Conservation (phyloP, 2,113 vertebrate genomes). For the Otis tarda region DNA sequence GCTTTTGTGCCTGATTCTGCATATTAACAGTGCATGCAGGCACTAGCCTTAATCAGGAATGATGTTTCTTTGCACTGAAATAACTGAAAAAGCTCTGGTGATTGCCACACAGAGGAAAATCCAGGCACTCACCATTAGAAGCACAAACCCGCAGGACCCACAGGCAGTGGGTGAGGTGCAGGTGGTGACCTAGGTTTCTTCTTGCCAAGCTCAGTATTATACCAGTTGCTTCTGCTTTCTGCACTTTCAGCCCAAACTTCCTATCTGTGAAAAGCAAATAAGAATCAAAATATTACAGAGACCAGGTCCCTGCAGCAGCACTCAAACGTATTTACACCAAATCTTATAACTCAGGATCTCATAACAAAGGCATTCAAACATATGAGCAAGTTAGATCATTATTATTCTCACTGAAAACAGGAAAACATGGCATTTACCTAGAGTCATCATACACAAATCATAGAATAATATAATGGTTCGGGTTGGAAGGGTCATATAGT, state of each 20-base stretch:
- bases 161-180: conserved; percentile 84
- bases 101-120: background rate
- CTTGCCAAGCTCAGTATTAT: conserved; percentile 80
- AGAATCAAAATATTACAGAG: background rate
- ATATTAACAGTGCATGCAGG: background rate
- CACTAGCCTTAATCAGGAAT: background rate
- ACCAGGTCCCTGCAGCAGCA: background rate
- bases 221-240: conserved; percentile 83
- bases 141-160: conserved; percentile 84
- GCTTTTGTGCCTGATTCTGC: background rate
- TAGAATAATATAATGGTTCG: background rate
- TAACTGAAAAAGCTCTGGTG: background rate
- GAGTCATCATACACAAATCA: background rate
- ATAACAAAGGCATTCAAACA: background rate
- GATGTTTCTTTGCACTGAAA: background rate
- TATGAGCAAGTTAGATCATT: background rate
- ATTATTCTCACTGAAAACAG: background rate
- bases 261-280: conserved; percentile 74
- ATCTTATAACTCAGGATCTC: background rate
- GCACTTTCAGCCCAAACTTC: conserved; percentile 86
- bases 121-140: conserved; percentile 76
- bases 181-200: conserved; percentile 74
- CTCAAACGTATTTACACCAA: background rate
- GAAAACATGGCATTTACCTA: background rate
- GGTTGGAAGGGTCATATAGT: background rate